phyloP scores from a whole-genome alignment of 2,888 invertebrate species.

The Chrysolina haemoptera region DNA sequence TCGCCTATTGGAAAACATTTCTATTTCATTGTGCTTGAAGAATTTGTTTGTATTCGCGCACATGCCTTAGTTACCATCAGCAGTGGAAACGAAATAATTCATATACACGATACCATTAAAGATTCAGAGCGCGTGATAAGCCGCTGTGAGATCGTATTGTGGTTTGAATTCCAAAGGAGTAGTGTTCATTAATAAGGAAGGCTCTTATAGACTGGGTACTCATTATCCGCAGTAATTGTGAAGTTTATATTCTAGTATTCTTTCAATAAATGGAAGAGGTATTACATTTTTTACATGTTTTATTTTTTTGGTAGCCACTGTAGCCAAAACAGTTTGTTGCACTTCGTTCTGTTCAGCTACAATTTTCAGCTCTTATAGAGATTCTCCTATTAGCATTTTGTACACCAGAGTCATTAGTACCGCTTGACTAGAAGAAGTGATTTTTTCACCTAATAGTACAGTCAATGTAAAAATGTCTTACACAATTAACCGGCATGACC shows the following conservation, averaged over 20 bases:
- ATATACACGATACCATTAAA: constrained; percentile 49
- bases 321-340: too few species aligned
- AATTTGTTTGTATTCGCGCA: constrained; percentile 45
- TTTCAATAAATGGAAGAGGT: neutral
- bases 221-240: neutral
- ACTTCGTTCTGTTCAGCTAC: too few species aligned
- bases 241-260: neutral
- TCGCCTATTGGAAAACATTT: constrained; percentile 39
- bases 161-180: constrained; percentile 11
- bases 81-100: constrained; percentile 47
- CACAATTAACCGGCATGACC: too few species aligned
- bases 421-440: too few species aligned
- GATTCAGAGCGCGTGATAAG: constrained; percentile 49
- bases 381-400: too few species aligned
- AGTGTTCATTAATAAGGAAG: constrained; percentile 29
- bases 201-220: neutral
- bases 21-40: constrained; percentile 35
- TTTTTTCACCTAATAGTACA: too few species aligned
- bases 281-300: too few species aligned
- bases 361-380: too few species aligned
- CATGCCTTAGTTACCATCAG: constrained; percentile 47
- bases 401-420: too few species aligned
- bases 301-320: too few species aligned
- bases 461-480: too few species aligned
- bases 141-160: constrained; percentile 33